These are phyloP conservation scores for Sphaerophoria taeniata DNA, from an alignment of 2,888 invertebrate species.

Conservation along the genomic window DNA sequence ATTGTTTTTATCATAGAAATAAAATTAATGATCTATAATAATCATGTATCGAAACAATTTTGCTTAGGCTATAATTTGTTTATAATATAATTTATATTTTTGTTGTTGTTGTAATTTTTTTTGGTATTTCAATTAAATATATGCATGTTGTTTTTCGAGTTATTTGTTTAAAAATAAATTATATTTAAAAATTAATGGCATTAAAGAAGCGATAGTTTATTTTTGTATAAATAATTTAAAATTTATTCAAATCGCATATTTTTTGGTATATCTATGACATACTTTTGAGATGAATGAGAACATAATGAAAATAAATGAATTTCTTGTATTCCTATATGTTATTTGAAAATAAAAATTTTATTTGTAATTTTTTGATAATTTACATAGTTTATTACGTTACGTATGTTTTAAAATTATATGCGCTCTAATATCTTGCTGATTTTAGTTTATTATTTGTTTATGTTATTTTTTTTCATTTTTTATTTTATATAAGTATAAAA, in stretches of 20 bases:
- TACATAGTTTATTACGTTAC: constrained; percentile 70
- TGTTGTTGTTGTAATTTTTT: constrained; percentile 59
- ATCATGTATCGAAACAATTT: constrained; percentile 66
- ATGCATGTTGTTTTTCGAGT: constrained; percentile 18
- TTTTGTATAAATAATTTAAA: constrained; percentile 54
- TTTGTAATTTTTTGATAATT: constrained; percentile 58
- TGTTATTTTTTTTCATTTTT: constrained; percentile 56
- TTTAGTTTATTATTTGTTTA: constrained; percentile 37
- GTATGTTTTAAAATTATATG: constrained; percentile 60
- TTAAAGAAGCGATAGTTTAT: constrained; percentile 65
- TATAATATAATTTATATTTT: constrained; percentile 62
- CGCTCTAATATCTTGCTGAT: constrained; percentile 67
- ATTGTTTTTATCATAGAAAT: constrained; percentile 69
- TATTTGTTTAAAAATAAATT: constrained; percentile 58
- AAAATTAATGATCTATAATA: constrained; percentile 69
- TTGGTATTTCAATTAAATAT: constrained; percentile 70
- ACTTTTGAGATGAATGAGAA: constrained; percentile 39
- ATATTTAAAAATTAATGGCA: constrained; percentile 59
- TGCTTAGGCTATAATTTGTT: constrained; percentile 74
- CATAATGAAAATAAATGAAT: not conserved
- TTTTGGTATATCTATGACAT: constrained; percentile 20
- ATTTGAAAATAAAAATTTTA: constrained; percentile 45
- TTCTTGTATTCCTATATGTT: not conserved
- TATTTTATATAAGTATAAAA: constrained; percentile 76
- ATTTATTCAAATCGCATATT: constrained; percentile 46